A percentile compares a stretch with the other conserved stretches of the same genome.
Conservation (phyloP, 2,888 invertebrate species). For the Entomobrya proxima region DNA sequence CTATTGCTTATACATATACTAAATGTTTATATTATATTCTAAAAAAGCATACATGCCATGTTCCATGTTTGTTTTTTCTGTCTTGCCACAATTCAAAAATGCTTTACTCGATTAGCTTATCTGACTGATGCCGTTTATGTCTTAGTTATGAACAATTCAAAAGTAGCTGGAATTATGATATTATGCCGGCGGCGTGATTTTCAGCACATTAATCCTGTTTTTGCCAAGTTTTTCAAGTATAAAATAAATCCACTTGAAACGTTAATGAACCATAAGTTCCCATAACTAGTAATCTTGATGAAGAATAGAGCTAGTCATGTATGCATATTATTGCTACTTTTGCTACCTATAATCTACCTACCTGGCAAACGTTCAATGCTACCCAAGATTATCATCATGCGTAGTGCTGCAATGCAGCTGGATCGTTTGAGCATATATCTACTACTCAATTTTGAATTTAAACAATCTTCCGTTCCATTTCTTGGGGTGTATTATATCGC, state of each 20-base stretch:
- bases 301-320: conserved; percentile 13
- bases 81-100: conserved; percentile 47
- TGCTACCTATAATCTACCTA: not conserved
- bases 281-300: conserved; percentile 5
- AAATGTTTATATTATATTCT: not conserved
- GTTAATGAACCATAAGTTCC: conserved; percentile 35
- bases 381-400: not conserved
- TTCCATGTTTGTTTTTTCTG: conserved; percentile 55
- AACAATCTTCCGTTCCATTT: conserved; percentile 9
- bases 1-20: not conserved
- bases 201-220: conserved; percentile 17
- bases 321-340: not conserved
- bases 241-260: conserved; percentile 30
- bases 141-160: not conserved
- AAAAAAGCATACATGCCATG: conserved; percentile 17
- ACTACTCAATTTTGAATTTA: not conserved
- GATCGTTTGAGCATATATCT: not conserved
- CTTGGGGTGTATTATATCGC: not conserved
- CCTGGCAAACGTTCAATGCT: not conserved
- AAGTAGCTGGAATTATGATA: not conserved
- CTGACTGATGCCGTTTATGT: conserved; percentile 28
- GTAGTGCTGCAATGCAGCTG: not conserved
- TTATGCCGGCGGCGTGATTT: conserved; percentile 40
- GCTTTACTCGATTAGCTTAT: conserved; percentile 32
- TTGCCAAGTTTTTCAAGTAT: conserved; percentile 37